Evolutionary conservation across 2,113 vertebrate genomes (phyloP), one percentile per base, ranked within the genome.

Genomic region (Barnardius zonarius): DNA sequence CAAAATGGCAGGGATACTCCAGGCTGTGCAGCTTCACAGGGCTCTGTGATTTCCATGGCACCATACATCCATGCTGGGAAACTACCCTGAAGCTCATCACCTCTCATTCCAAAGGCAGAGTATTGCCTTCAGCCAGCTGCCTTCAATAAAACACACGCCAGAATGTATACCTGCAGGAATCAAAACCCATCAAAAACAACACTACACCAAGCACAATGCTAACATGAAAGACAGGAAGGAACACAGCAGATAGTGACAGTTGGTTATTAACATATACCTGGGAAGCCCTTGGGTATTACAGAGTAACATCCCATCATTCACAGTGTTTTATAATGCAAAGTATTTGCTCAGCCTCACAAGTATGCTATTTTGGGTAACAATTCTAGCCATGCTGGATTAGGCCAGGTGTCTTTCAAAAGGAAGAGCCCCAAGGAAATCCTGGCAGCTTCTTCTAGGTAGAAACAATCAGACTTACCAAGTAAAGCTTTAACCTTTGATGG

Each of bases 141-240:
- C 63, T 43, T 64, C 25, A 4, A 2, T 0, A 30, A 31, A 59
- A 33, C 37, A 31, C 64, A 54, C 35, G 22, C 49, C 73, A 41
- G 51, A 57, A 52, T 0, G 1, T 1, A 3, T 0, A 30, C 33
- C 48, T 55, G 44, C 12, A 5, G 0, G 28, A 62, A 54, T 27
- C 57, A 76, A 64, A 77, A 20, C 25, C 30, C 37, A 5, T 7
- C 73, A 78, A 51, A 59, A 82, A 12, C 46, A 49, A 27, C n/a
- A 7, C 19, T 7, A 37, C 41, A 28, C 31, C 2, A 0, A 64
- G 61, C n/a, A 12, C 5, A 18, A 61, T 30, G n/a, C 7, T 61
- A 55, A 35, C 39, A 18, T 19, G 17, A 74, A 41, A 57, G n/a
- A 63, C 37, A 51, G 23, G 25, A 46, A 70, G 28, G 18, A 62